These are phyloP conservation scores for Burhinus bistriatus DNA, from an alignment of 2,113 vertebrate species.

Conservation along the genomic window DNA sequence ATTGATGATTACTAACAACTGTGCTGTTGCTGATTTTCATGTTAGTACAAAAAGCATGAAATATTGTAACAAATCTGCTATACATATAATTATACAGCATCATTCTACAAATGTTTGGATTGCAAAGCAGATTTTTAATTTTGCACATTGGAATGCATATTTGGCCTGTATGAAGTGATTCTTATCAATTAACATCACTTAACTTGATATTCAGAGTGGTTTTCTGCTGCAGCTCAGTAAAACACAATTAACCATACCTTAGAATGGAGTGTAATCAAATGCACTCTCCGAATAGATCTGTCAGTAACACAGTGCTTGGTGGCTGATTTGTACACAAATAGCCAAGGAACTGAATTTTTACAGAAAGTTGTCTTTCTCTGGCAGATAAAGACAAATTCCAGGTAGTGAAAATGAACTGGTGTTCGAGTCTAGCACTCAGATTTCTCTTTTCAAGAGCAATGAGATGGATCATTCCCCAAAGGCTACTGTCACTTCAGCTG, in stretches of 20 bases:
- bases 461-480: conserved; percentile 46
- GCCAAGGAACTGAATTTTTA: conserved; percentile 47
- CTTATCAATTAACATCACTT: neutral
- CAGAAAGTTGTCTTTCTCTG: conserved; percentile 38
- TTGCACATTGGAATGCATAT: neutral
- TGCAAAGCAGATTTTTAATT: neutral
- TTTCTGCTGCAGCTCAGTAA: conserved; percentile 20
- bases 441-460: conserved; percentile 43
- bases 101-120: neutral
- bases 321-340: conserved; percentile 13
- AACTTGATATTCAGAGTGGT: neutral
- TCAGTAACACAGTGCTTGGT: conserved; percentile 23
- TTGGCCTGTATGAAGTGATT: neutral
- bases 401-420: conserved; percentile 50
- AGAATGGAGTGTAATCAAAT: conserved; percentile 21
- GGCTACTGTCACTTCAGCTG: conserved; percentile 56
- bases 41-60: neutral
- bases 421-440: neutral
- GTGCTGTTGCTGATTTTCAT: neutral
- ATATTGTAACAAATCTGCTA: neutral
- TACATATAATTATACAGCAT: neutral
- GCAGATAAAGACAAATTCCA: conserved; percentile 60
- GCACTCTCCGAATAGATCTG: conserved; percentile 19
- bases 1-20: neutral
- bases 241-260: conserved; percentile 25